phyloP scores from a whole-genome alignment of 2,888 invertebrate genomes.

The Polymixis flavicincta region DNA sequence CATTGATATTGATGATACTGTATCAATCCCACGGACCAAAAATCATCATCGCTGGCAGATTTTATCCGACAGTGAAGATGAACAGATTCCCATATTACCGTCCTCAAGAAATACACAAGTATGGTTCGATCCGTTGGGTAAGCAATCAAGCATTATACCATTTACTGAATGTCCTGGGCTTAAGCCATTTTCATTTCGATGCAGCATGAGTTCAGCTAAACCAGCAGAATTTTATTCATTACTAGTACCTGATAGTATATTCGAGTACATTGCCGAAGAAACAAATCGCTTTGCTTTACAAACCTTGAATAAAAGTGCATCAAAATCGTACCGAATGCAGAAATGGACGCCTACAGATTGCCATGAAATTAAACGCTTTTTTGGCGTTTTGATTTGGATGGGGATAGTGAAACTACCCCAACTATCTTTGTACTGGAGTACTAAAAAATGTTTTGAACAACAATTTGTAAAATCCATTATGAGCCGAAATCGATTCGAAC shows the following conservation, averaged over 20 bases:
- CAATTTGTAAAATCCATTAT: slow-evolving; percentile 14
- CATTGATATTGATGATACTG: background rate
- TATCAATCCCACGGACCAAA: slow-evolving; percentile 3
- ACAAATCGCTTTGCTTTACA: slow-evolving; percentile 32
- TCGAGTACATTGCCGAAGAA: slow-evolving; percentile 30
- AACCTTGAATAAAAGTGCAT: slow-evolving; percentile 33
- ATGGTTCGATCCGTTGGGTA: slow-evolving; percentile 52
- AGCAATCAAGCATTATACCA: slow-evolving; percentile 26
- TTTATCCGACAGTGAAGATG: slow-evolving; percentile 3
- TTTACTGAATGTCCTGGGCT: slow-evolving; percentile 19
- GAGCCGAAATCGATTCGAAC: slow-evolving; percentile 55
- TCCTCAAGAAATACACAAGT: background rate
- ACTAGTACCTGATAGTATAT: slow-evolving; percentile 1
- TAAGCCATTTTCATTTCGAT: slow-evolving; percentile 8
- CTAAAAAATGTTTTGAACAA: background rate
- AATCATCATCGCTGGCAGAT: background rate
- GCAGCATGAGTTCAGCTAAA: background rate
- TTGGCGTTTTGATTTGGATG: background rate
- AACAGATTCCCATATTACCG: background rate
- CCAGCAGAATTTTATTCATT: slow-evolving; percentile 1
- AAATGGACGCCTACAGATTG: slow-evolving; percentile 8
- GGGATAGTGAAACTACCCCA: slow-evolving; percentile 23
- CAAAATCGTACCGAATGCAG: slow-evolving; percentile 38
- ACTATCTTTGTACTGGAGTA: slow-evolving; percentile 3
- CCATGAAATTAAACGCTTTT: background rate